These are phyloP conservation scores for Microctenopoma lineatum DNA, from an alignment of 2,797 vertebrate genomes.

Conservation along the genomic window DNA sequence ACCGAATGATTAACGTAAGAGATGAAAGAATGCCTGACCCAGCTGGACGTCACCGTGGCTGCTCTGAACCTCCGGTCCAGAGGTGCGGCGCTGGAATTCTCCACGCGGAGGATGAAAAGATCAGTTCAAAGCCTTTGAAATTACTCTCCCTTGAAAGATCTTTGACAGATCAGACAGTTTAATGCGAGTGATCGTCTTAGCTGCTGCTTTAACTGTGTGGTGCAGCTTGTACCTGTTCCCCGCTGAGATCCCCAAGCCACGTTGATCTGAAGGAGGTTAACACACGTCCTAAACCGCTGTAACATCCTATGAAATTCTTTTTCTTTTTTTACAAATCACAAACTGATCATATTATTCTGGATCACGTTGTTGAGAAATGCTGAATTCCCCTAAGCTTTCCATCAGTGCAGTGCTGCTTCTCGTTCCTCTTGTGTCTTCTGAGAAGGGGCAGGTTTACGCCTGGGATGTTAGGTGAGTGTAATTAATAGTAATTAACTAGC, in stretches of 20 bases:
- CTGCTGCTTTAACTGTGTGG: neutral
- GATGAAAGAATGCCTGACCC: neutral
- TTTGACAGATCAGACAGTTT: neutral
- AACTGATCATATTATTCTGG: neutral
- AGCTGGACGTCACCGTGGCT: neutral
- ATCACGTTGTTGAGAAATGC: constrained; percentile 14
- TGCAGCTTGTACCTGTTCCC: neutral
- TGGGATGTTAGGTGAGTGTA: constrained; percentile 60
- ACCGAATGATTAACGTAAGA: neutral
- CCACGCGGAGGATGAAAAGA: neutral
- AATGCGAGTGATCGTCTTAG: neutral
- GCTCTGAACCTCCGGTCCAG: neutral
- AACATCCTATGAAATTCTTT: no score
- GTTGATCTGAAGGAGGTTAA: no score
- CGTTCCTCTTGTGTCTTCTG: constrained; percentile 31
- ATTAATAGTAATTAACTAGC: constrained; percentile 58
- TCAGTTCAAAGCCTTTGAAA: neutral
- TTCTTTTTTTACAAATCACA: no score
- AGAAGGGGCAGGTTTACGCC: constrained; percentile 42
- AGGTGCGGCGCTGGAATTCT: neutral
- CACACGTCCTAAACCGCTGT: no score
- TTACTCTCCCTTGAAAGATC: neutral
- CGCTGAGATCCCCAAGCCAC: neutral
- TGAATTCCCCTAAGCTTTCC: constrained; percentile 38
- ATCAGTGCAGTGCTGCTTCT: constrained; percentile 20